A percentile compares a stretch with the other conserved stretches of the same genome.
Conservation (phyloP, 2,113 vertebrate genomes). For the Tachysurus fulvidraco region DNA sequence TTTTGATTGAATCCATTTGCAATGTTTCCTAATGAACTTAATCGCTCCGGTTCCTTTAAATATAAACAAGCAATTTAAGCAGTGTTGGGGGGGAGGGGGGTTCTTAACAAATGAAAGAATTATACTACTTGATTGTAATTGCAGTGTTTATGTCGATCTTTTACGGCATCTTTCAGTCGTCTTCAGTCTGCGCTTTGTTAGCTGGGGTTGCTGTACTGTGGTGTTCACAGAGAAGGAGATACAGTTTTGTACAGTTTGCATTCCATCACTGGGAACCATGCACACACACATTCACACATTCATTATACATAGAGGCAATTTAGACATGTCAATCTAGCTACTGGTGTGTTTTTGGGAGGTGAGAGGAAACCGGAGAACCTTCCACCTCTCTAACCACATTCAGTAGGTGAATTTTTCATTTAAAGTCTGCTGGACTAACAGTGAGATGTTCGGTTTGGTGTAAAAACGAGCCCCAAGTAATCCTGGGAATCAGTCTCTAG, state of each 20-base stretch:
- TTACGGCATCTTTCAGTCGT: neutral
- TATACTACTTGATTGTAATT: constrained; percentile 10
- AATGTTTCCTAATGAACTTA: constrained; percentile 1
- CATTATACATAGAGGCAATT: neutral
- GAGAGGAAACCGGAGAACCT: neutral
- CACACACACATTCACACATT: neutral
- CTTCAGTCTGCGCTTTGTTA: neutral
- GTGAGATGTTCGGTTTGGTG: neutral
- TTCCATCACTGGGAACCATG: neutral
- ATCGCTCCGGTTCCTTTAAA: constrained; percentile 23
- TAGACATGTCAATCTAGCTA: neutral
- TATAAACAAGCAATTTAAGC: constrained; percentile 14
- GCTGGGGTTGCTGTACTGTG: neutral
- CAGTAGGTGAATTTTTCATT: neutral
- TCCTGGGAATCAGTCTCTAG: neutral
- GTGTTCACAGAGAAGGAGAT: too few species aligned
- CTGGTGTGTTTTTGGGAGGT: neutral
- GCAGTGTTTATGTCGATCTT: constrained; percentile 2
- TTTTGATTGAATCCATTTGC: neutral
- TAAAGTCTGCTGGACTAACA: neutral
- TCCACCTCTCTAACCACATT: neutral
- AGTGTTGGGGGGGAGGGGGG: neutral
- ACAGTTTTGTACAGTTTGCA: neutral
- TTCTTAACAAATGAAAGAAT: constrained; percentile 2
- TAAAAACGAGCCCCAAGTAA: neutral